Evolutionary conservation across 1,140 invertebrate species (phyloP).

Genomic region (Bombus pascuorum): DNA sequence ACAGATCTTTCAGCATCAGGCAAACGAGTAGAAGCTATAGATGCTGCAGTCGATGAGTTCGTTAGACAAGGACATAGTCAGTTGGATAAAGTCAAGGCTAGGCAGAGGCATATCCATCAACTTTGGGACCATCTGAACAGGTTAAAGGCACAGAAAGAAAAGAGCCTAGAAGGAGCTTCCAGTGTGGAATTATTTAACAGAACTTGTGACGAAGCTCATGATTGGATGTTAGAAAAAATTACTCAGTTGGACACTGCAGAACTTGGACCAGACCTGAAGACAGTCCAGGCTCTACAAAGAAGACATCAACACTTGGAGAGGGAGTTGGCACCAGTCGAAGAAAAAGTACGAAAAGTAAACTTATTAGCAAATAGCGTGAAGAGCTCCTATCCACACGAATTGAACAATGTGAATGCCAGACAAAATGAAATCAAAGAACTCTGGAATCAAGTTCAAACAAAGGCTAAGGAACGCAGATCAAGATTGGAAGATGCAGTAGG

Average conservation of each 20-base stretch:
- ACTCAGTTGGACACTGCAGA: slow-evolving; percentile 91
- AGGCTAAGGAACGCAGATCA: slow-evolving; percentile 90
- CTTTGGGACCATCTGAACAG: slow-evolving; percentile 95
- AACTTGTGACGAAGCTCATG: slow-evolving; percentile 95
- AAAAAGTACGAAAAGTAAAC: slow-evolving; percentile 92
- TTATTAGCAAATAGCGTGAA: slow-evolving; percentile 92
- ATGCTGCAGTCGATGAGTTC: slow-evolving; percentile 94
- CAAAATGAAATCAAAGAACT: slow-evolving; percentile 93
- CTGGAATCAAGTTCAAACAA: slow-evolving; percentile 94
- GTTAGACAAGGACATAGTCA: slow-evolving; percentile 93
- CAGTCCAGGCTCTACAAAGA: slow-evolving; percentile 94
- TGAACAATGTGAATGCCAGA: slow-evolving; percentile 91
- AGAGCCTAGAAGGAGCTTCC: slow-evolving; percentile 94
- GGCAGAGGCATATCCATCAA: slow-evolving; percentile 93
- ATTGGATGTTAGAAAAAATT: slow-evolving; percentile 98
- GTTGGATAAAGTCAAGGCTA: slow-evolving; percentile 91
- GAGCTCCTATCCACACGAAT: slow-evolving; percentile 94
- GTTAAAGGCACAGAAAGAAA: slow-evolving; percentile 95
- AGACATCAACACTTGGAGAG: slow-evolving; percentile 94
- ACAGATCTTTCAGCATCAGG: slow-evolving; percentile 97
- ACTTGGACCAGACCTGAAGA: slow-evolving; percentile 93
- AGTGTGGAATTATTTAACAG: slow-evolving; percentile 97
- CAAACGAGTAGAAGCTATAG: slow-evolving; percentile 94
- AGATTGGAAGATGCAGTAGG: slow-evolving; percentile 96
- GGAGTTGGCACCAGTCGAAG: slow-evolving; percentile 94